Evolutionary conservation across 2,113 vertebrate species (phyloP).

Genomic region (Pseudorhombus dupliciocellatus): DNA sequence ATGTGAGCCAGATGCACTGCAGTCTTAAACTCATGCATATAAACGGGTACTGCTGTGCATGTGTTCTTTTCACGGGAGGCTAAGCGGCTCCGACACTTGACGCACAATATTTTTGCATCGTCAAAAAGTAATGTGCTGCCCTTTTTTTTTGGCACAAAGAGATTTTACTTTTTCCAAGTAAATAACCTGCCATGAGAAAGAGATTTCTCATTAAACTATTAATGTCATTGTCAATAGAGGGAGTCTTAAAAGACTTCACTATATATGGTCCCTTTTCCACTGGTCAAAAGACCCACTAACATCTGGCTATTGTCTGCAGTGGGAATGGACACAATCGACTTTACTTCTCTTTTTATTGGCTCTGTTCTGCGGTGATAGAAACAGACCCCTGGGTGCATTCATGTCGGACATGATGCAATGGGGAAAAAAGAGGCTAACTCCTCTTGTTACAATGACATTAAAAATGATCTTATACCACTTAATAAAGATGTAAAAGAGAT

Average conservation of each 20-base stretch:
- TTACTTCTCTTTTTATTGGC: background rate
- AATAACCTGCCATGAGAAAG: background rate
- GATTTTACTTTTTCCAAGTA: background rate
- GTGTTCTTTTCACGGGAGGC: slow-evolving; percentile 5
- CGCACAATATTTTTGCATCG: background rate
- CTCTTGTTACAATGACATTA: background rate
- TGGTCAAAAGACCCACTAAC: background rate
- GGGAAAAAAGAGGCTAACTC: background rate
- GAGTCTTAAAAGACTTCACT: background rate
- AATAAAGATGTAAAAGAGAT: background rate
- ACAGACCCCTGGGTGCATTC: background rate
- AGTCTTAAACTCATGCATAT: slow-evolving; percentile 41
- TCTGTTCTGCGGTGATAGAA: background rate
- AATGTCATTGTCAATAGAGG: background rate
- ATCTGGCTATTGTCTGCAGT: background rate
- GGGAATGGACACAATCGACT: background rate
- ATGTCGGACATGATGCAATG: background rate
- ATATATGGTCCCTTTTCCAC: background rate
- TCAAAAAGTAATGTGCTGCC: background rate
- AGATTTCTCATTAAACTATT: background rate
- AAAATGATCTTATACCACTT: background rate
- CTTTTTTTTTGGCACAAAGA: too few relatives aligned
- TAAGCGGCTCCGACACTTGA: slow-evolving; percentile 10
- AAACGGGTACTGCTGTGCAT: slow-evolving; percentile 23
- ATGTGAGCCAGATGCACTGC: slow-evolving; percentile 71